phyloP scores from a whole-genome alignment of 1,140 invertebrate genomes.

The Pygmarrhopalites habei region DNA sequence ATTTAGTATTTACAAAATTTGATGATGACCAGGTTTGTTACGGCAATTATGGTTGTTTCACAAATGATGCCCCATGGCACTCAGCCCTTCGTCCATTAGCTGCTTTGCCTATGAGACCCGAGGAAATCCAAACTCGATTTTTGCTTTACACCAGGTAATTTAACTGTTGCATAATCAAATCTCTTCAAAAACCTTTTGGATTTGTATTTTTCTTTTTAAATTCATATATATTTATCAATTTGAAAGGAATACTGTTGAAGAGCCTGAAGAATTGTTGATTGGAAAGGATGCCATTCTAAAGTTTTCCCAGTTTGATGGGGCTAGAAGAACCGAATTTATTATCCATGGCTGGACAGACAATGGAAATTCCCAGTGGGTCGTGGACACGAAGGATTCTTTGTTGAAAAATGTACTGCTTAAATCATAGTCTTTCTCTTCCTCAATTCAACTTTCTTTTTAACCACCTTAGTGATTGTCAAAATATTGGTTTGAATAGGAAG shows the following conservation, averaged over 20 bases:
- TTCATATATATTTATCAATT: too few species aligned
- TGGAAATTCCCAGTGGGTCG: conserved; percentile 10
- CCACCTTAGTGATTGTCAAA: too few species aligned
- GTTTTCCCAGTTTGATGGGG: conserved; percentile 18
- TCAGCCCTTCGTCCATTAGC: conserved; percentile 38
- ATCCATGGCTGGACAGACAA: conserved; percentile 30
- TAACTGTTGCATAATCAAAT: background rate
- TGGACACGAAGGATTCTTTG: conserved; percentile 17
- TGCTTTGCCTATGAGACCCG: conserved; percentile 16
- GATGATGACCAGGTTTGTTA: conserved; percentile 44
- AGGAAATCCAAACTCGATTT: conserved; percentile 29
- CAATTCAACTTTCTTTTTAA: too few species aligned
- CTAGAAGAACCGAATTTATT: conserved; percentile 18
- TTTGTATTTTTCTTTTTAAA: background rate
- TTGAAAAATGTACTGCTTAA: conserved; percentile 29
- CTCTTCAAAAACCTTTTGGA: background rate
- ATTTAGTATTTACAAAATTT: background rate
- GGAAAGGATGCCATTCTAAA: conserved; percentile 26
- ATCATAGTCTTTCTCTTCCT: too few species aligned
- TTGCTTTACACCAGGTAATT: conserved; percentile 20
- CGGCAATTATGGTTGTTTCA: conserved; percentile 45
- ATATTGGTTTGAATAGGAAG: conserved; percentile 21
- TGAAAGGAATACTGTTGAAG: background rate
- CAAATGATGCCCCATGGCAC: conserved; percentile 42
- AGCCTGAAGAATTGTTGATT: conserved; percentile 15